phyloP scores from a whole-genome alignment of 2,113 vertebrate genomes.

The Coracopsis vasa region DNA sequence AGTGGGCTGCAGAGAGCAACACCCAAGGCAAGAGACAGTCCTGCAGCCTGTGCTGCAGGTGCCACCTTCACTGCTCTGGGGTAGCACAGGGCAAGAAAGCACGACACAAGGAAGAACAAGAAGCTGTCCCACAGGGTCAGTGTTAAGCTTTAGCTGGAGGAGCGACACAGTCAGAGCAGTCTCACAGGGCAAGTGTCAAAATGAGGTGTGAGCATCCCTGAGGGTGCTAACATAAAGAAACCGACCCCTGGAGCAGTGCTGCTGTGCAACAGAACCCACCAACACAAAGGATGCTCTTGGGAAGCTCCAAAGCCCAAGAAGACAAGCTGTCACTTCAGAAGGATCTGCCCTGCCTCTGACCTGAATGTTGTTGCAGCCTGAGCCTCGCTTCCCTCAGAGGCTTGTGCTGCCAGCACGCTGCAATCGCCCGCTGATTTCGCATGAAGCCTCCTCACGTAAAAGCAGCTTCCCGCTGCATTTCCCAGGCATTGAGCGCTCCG shows the following conservation, averaged over 20 bases:
- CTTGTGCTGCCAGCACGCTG: accelerated
- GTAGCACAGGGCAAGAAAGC: not conserved
- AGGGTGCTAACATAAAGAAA: not conserved
- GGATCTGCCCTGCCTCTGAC: slow-evolving; percentile 24
- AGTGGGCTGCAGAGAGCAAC: not conserved
- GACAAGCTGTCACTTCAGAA: not conserved
- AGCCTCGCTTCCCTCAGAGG: not conserved
- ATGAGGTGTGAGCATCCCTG: not conserved
- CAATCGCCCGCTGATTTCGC: not conserved
- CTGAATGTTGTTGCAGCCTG: not conserved
- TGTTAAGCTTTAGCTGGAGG: not conserved
- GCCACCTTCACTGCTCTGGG: not conserved
- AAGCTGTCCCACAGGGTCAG: not conserved
- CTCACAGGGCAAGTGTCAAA: not conserved
- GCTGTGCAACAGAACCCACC: not conserved
- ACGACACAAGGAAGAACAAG: accelerated
- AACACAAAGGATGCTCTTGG: not conserved
- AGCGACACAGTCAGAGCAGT: not conserved
- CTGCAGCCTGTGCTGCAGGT: not conserved
- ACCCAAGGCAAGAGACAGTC: not conserved
- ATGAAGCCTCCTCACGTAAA: not conserved
- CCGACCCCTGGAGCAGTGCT: accelerated
- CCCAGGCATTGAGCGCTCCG: not conserved
- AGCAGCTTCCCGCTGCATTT: slow-evolving; percentile 9
- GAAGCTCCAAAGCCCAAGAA: not conserved